These are phyloP conservation scores for Sebastes matsubarae DNA, from an alignment of 2,797 vertebrate species.

Conservation along the genomic window DNA sequence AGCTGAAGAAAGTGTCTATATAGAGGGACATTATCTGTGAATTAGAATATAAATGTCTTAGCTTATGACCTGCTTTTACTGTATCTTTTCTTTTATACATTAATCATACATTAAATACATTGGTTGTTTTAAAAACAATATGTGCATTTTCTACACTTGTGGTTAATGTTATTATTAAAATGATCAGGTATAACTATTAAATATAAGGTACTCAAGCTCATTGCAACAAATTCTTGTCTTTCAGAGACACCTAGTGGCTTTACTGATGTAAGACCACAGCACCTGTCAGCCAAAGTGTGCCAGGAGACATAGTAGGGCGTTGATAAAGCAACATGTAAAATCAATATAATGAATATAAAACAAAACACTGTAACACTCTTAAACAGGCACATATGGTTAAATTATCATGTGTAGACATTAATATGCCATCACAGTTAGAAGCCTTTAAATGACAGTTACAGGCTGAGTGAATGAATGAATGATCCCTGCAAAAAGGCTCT, in stretches of 20 bases:
- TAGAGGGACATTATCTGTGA: neutral
- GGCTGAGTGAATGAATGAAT: neutral
- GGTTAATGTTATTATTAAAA: neutral
- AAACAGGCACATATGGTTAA: neutral
- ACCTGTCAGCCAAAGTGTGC: neutral
- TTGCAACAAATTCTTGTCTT: conserved; percentile 6
- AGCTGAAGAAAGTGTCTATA: neutral
- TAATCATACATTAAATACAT: neutral
- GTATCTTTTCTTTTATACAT: neutral
- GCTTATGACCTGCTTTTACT: neutral
- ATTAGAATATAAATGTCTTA: neutral
- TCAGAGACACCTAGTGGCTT: conserved; percentile 64
- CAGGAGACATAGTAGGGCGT: neutral
- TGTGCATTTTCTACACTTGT: neutral
- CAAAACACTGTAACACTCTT: neutral
- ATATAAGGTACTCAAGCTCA: neutral
- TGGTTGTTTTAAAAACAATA: neutral
- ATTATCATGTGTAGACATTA: neutral
- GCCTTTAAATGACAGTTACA: no score
- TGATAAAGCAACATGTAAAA: neutral
- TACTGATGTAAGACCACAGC: neutral
- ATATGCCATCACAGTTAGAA: neutral
- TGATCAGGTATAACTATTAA: neutral
- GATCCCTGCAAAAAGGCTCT: neutral
- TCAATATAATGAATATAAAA: neutral